Evolutionary conservation across 2,797 vertebrate genomes (phyloP).

Genomic region (Bradypus variegatus): DNA sequence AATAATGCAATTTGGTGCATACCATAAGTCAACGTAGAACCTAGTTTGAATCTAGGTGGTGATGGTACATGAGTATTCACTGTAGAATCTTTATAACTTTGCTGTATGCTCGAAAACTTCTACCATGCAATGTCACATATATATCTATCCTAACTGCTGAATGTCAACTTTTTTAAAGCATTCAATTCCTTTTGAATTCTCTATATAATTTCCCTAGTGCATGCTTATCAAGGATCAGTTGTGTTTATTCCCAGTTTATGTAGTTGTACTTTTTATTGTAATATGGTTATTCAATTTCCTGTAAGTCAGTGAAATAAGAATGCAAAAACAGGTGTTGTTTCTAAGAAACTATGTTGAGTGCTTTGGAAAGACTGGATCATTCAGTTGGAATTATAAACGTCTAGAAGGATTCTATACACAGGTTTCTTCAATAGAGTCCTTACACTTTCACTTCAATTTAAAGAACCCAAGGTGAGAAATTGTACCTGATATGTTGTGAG

Average conservation of each 20-base stretch:
- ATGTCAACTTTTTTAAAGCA: neutral
- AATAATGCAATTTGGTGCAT: neutral
- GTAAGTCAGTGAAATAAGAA: neutral
- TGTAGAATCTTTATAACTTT: neutral
- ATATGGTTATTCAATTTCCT: neutral
- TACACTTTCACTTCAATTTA: neutral
- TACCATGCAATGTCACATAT: neutral
- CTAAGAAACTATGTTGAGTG: neutral
- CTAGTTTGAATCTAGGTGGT: neutral
- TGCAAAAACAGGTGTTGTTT: neutral
- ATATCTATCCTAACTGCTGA: neutral
- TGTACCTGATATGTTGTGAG: neutral
- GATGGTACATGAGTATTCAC: neutral
- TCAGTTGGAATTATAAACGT: too few species aligned
- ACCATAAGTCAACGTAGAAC: neutral
- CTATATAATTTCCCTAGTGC: neutral
- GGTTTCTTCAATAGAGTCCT: neutral
- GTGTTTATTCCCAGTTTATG: neutral
- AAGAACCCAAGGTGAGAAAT: neutral
- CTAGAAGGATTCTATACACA: too few species aligned
- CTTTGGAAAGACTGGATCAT: neutral
- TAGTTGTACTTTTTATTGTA: neutral
- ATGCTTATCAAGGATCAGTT: neutral
- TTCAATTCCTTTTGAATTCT: neutral
- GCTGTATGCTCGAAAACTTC: neutral